Evolutionary conservation across 2,797 vertebrate genomes (phyloP).

Genomic region (Gephyroberyx darwinii): DNA sequence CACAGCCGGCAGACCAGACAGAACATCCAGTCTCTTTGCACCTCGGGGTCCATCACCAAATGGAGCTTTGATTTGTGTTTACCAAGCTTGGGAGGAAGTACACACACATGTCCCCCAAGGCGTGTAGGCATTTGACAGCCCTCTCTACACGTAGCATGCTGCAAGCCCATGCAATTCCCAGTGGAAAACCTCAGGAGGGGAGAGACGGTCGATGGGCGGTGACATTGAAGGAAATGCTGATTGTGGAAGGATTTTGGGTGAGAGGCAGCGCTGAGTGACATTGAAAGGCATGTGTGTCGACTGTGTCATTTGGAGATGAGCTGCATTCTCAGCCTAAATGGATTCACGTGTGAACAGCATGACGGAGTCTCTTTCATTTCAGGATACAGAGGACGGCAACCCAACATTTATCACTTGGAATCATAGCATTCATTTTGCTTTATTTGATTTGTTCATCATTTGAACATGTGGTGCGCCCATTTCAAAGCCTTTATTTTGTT

Average conservation of each 20-base stretch:
- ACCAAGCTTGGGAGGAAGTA: slow-evolving; percentile 32
- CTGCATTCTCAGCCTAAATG: slow-evolving; percentile 36
- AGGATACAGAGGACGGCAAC: slow-evolving; percentile 10
- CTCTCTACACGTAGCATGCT: slow-evolving; percentile 14
- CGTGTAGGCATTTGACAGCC: slow-evolving; percentile 11
- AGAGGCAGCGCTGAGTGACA: slow-evolving; percentile 33
- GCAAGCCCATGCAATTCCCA: slow-evolving; percentile 9
- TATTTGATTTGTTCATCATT: slow-evolving; percentile 24
- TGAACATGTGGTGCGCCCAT: background rate
- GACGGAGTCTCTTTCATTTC: slow-evolving; percentile 35
- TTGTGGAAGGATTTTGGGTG: slow-evolving; percentile 18
- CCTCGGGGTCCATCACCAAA: slow-evolving; percentile 34
- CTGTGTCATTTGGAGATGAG: slow-evolving; percentile 8
- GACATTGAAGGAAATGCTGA: slow-evolving; percentile 30
- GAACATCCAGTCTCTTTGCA: slow-evolving; percentile 12
- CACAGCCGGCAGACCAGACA: background rate
- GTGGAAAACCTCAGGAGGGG: background rate
- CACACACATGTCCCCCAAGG: slow-evolving; percentile 5
- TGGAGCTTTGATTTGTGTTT: slow-evolving; percentile 41
- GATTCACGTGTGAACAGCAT: slow-evolving; percentile 30
- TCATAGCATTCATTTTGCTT: slow-evolving; percentile 13
- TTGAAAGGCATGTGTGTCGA: slow-evolving; percentile 32
- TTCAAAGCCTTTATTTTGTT: background rate
- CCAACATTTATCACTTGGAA: slow-evolving; percentile 26
- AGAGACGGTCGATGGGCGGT: slow-evolving; percentile 7